Conservation (phyloP, 2,888 invertebrate genomes). For the Holacanthella duospinosa region DNA sequence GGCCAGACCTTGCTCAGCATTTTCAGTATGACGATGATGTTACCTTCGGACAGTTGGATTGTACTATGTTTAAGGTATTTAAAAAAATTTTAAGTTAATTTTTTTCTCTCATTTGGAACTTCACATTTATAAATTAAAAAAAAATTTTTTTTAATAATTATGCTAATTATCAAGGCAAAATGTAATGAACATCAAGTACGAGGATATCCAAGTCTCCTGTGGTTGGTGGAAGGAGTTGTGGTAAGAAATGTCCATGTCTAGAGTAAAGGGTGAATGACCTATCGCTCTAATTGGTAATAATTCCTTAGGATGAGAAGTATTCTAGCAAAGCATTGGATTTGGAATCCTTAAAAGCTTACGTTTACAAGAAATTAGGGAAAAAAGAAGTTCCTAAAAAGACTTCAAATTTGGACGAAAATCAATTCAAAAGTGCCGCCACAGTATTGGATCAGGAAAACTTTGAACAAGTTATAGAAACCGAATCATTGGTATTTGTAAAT, state of each 20-base stretch:
- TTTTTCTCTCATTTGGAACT: no score
- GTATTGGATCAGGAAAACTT: slow-evolving; percentile 62
- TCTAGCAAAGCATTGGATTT: slow-evolving; percentile 49
- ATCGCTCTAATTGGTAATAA: no score
- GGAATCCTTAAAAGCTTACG: slow-evolving; percentile 59
- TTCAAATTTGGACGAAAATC: slow-evolving; percentile 32
- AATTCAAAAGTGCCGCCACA: slow-evolving; percentile 46
- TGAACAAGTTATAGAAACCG: slow-evolving; percentile 56
- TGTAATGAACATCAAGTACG: slow-evolving; percentile 72
- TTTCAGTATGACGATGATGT: slow-evolving; percentile 53
- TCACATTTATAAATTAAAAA: no score
- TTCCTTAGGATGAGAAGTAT: slow-evolving; percentile 53
- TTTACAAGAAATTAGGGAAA: slow-evolving; percentile 56
- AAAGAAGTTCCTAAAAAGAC: slow-evolving; percentile 38
- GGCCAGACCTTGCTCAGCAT: slow-evolving; percentile 65
- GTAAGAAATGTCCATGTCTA: slow-evolving; percentile 41
- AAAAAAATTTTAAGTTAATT: no score
- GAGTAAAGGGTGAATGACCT: not conserved
- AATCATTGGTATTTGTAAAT: slow-evolving; percentile 63
- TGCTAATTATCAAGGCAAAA: slow-evolving; percentile 54
- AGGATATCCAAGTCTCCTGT: slow-evolving; percentile 76
- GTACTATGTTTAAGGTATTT: slow-evolving; percentile 67
- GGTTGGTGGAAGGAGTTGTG: slow-evolving; percentile 78
- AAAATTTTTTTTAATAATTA: no score
- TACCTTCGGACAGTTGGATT: slow-evolving; percentile 70